A percentile compares a stretch with the other conserved stretches of the same genome.
These are phyloP conservation scores for Salarias fasciatus DNA, from an alignment of 2,797 vertebrate species.

Conservation along the genomic window DNA sequence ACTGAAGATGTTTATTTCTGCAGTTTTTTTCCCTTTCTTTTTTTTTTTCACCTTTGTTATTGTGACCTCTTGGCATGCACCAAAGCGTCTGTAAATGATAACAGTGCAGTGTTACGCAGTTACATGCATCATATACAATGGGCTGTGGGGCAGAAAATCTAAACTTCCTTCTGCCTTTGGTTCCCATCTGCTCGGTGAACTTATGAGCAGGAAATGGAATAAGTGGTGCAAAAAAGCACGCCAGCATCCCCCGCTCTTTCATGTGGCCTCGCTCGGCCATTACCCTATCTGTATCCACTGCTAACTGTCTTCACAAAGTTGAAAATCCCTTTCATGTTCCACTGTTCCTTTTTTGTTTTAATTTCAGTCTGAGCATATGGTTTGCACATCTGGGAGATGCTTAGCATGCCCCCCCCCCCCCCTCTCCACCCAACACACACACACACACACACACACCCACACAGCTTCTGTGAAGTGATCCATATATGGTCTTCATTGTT, in stretches of 20 bases:
- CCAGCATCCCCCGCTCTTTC: slow-evolving; percentile 88
- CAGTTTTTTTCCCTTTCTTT: slow-evolving; percentile 7
- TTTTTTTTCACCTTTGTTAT: slow-evolving; percentile 56
- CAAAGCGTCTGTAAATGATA: slow-evolving; percentile 72
- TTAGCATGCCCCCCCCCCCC: slow-evolving; percentile 74
- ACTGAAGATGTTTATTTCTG: slow-evolving; percentile 7
- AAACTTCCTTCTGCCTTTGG: slow-evolving; percentile 82
- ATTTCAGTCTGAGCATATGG: slow-evolving; percentile 94
- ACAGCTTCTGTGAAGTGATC: slow-evolving; percentile 77
- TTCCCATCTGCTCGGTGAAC: slow-evolving; percentile 92
- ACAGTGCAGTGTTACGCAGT: slow-evolving; percentile 66
- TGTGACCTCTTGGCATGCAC: slow-evolving; percentile 69
- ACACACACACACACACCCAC: slow-evolving; percentile 10
- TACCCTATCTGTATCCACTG: slow-evolving; percentile 88
- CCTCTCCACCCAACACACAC: slow-evolving; percentile 22
- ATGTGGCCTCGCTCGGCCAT: slow-evolving; percentile 95
- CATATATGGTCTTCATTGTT: slow-evolving; percentile 80
- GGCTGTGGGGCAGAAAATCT: slow-evolving; percentile 78
- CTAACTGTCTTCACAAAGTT: slow-evolving; percentile 93
- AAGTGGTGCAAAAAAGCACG: slow-evolving; percentile 82
- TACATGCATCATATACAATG: slow-evolving; percentile 78
- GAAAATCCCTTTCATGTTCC: slow-evolving; percentile 94
- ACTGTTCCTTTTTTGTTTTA: slow-evolving; percentile 81
- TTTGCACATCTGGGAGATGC: slow-evolving; percentile 93
- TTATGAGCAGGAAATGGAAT: slow-evolving; percentile 93